Evolutionary conservation across 2,888 invertebrate genomes (phyloP), one percentile per base, ranked within the genome.

Genomic region (Iphiclides podalirius): DNA sequence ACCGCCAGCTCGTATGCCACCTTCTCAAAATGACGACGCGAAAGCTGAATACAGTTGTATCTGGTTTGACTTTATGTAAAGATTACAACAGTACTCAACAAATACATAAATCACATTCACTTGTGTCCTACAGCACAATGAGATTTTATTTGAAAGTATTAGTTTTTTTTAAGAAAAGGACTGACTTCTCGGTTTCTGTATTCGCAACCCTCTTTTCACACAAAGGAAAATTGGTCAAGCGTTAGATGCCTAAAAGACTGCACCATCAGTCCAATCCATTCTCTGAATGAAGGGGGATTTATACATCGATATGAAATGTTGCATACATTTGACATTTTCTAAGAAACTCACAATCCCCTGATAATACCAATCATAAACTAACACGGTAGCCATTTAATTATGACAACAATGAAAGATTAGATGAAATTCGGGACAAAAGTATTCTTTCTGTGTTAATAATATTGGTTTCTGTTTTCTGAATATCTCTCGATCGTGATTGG

Each of bases 211-310:
- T 77, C 75, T 66, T 69, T 31, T 11, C 11, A 11, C 73, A 87
- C 83, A 85, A 85, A 85, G 83, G 86, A 78, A 81, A 87, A 83
- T 82, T 86, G 86, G 84, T 86, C 81, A 85, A 84, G 79, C 85
- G 85, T 85, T 81, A 78, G 77, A 78, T 80, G 84, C 79, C 83
- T 83, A 83, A 75, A 78, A 81, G 72, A 73, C 70, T 74, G 79
- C 73, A 71, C 72, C 73, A 68, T 71, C 43, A 44, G 36, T 26
- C 26, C 40, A 31, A 17, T 70, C 78, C 66, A 85, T 86, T 87
- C 86, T 87, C 79, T 79, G 78, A 73, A 70, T 70, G 71, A 72
- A 79, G 77, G 76, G 78, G 77, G 65, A 68, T 75, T 72, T 79
- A 72, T 75, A 73, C 72, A 70, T 66, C 75, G 79, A 80, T 81